phyloP scores from a whole-genome alignment of 1,140 invertebrate species.

The Cyphomyrmex costatus region DNA sequence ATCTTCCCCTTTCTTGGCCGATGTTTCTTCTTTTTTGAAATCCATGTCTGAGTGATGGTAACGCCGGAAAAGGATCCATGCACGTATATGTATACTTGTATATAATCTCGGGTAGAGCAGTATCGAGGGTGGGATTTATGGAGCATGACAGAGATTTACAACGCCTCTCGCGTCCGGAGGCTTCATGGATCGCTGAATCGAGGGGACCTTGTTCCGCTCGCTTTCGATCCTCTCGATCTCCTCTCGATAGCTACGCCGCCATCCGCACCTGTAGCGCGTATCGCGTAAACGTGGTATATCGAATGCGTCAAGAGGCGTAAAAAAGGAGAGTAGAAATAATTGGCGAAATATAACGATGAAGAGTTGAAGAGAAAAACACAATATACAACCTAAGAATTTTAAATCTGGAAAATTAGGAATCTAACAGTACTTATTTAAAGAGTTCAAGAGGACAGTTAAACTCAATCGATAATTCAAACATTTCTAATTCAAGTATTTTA shows the following conservation, averaged over 20 bases:
- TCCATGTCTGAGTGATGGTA: conserved; percentile 49
- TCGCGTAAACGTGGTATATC: conserved; percentile 66
- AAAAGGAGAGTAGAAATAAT: conserved; percentile 11
- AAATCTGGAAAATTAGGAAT: not conserved
- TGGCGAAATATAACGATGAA: not conserved
- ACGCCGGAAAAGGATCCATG: conserved; percentile 62
- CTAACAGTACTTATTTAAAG: not conserved
- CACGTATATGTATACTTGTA: conserved; percentile 48
- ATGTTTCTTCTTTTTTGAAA: conserved; percentile 21
- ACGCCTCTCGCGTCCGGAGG: conserved; percentile 71
- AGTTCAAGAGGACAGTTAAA: not conserved
- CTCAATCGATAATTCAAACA: not conserved
- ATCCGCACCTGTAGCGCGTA: conserved; percentile 70
- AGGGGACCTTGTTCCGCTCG: conserved; percentile 68
- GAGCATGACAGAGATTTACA: conserved; percentile 77
- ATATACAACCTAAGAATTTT: not conserved
- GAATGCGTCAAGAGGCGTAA: conserved; percentile 33
- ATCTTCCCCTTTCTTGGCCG: conserved; percentile 40
- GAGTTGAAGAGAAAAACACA: not conserved
- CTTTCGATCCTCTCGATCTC: conserved; percentile 71
- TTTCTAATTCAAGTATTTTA: not conserved
- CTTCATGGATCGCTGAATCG: conserved; percentile 76
- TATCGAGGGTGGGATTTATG: conserved; percentile 76
- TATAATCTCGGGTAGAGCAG: conserved; percentile 62
- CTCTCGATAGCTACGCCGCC: conserved; percentile 45